Evolutionary conservation across 2,888 invertebrate species (phyloP), one percentile per base, ranked within the genome.

Genomic region (Lathronympha strigana): DNA sequence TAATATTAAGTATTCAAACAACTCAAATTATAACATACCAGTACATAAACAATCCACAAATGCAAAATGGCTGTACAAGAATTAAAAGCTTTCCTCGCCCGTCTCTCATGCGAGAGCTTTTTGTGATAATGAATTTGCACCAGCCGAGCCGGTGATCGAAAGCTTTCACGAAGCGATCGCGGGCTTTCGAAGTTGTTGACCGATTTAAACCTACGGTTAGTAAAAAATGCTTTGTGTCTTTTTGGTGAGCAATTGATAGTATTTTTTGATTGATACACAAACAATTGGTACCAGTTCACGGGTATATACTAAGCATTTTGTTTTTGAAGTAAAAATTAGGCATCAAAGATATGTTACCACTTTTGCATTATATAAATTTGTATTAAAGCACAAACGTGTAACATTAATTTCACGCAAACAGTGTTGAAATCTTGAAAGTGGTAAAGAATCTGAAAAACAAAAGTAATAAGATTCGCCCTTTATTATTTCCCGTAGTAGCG

Each of bases 61-160:
- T 31, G 21, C 33, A 21, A 19, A 53, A 31, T 19, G 4, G 8
- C 33, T 36, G 33, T 33, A 25, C 17, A 40, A 40, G 54, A 54
- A 54, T 54, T 28, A 61, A 50, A 61, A 28, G 61, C 61, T 50
- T 51, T 61, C 38, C 28, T 51, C 38, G 19, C 19, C 49, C 23
- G 57, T 50, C 23, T 25, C 28, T 28, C 38, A 61, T 28, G 38
- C n/a, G 50, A 50, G 50, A 50, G 40, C 38, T 50, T 61, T 51
- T 40, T 61, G 51, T 61, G 57, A 25, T 57, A 57, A 51, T 61
- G 61, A 61, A 51, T 61, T 50, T 31, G 51, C 45, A n/a, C n/a
- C 45, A 51, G 21, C 61, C 19, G 31, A 50, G 19, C 25, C 36
- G 49, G 47, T 51, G 51, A 61, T 61, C 61, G 61, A 61, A 61